Percentiles rank a stretch among this genome's conserved stretches.
Evolutionary conservation across 2,113 vertebrate species (phyloP).

Genomic region (Scolopax mira): DNA sequence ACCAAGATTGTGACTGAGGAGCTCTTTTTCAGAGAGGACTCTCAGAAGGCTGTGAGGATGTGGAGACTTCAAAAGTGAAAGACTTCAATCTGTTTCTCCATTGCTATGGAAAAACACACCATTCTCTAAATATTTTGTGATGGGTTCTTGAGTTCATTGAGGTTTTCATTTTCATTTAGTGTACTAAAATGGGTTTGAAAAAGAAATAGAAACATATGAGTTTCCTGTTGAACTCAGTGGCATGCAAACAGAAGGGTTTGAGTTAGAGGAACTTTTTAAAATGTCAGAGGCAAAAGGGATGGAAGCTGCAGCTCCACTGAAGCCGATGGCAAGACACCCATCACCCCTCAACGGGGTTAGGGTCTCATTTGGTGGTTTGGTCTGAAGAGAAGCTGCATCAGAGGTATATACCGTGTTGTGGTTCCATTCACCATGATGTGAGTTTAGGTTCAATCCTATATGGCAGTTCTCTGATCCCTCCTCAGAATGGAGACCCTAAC

Average conservation of each 20-base stretch:
- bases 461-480: background rate
- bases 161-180: constrained; percentile 55
- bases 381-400: background rate
- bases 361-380: background rate
- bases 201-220: constrained; percentile 44
- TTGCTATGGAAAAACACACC: background rate
- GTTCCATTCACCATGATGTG: background rate
- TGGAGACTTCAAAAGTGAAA: background rate
- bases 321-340: background rate
- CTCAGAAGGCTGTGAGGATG: background rate
- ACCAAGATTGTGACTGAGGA: rapidly evolving
- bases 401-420: background rate
- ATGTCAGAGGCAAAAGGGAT: background rate
- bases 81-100: background rate
- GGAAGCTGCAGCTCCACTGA: background rate
- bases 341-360: background rate
- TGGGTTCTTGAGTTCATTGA: constrained; percentile 54
- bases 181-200: constrained; percentile 35
- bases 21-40: background rate
- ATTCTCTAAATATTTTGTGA: constrained; percentile 12
- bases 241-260: constrained; percentile 30
- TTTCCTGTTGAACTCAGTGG: constrained; percentile 53
- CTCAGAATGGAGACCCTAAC: background rate
- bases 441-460: background rate
- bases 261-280: constrained; percentile 45